Evolutionary conservation across 2,888 invertebrate genomes (phyloP).

Genomic region (Caradrina clavipalpis): DNA sequence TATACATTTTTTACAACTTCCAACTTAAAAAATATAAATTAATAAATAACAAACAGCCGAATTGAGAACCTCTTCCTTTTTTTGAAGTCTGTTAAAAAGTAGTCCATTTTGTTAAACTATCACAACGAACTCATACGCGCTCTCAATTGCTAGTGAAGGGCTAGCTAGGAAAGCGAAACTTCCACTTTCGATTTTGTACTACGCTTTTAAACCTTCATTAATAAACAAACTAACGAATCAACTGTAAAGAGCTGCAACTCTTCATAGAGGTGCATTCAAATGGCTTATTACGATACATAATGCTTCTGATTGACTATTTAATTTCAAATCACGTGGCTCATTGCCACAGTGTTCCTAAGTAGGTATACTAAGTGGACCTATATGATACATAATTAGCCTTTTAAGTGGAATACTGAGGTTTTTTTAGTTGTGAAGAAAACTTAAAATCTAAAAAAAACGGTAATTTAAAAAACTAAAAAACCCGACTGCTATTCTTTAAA

Average conservation of each 20-base stretch:
- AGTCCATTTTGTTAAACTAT: slow-evolving; percentile 26
- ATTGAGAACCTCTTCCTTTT: too few species aligned
- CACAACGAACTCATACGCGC: slow-evolving; percentile 15
- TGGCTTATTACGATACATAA: slow-evolving; percentile 48
- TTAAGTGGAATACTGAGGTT: too few species aligned
- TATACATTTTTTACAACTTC: too few species aligned
- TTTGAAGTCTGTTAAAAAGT: too few species aligned
- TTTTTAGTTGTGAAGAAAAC: too few species aligned
- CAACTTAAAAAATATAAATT: too few species aligned
- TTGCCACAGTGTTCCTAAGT: slow-evolving; percentile 27
- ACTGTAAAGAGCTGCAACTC: slow-evolving; percentile 32
- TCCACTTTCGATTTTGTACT: slow-evolving; percentile 36
- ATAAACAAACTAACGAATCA: slow-evolving; percentile 35
- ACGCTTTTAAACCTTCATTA: slow-evolving; percentile 32
- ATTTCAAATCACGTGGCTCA: slow-evolving; percentile 66
- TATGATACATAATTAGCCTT: not conserved
- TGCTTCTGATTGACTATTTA: slow-evolving; percentile 32
- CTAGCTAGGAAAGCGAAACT: slow-evolving; percentile 38
- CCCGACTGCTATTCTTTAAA: too few species aligned
- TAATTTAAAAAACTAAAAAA: too few species aligned
- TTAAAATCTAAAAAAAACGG: too few species aligned
- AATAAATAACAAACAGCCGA: too few species aligned
- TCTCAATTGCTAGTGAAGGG: slow-evolving; percentile 25
- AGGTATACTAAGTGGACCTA: slow-evolving; percentile 16
- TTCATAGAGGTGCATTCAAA: slow-evolving; percentile 49